Conservation (phyloP, 2,113 vertebrate species). For the Zapus hudsonius region DNA sequence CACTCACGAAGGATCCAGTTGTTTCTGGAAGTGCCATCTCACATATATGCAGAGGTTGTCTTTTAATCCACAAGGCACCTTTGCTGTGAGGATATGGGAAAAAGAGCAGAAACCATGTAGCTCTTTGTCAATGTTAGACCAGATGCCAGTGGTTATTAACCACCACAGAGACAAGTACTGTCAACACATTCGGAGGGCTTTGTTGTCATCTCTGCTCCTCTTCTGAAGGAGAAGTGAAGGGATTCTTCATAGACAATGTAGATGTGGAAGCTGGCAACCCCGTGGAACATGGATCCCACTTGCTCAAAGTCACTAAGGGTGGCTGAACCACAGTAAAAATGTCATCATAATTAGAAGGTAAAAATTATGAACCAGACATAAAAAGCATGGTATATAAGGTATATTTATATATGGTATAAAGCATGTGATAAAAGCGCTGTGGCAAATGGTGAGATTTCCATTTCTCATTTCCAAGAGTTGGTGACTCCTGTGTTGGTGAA, state of each 20-base stretch:
- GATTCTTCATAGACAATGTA: not conserved
- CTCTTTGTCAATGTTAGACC: no score
- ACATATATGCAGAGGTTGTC: not conserved
- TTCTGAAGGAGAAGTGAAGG: not conserved
- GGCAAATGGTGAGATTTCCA: not conserved
- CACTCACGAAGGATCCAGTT: not conserved
- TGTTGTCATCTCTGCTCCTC: not conserved
- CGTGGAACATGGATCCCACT: not conserved
- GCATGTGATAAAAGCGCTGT: not conserved
- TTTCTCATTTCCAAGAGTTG: not conserved
- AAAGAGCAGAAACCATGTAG: no score
- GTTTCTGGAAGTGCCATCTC: not conserved
- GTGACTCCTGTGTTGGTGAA: no score
- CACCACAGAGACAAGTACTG: not conserved
- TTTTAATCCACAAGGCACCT: not conserved
- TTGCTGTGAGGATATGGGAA: no score
- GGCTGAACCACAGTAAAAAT: not conserved
- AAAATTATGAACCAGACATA: not conserved
- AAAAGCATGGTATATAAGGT: not conserved
- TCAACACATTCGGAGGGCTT: not conserved
- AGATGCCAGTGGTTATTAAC: not conserved
- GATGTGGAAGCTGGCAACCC: not conserved
- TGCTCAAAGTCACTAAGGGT: not conserved
- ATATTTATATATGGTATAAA: not conserved
- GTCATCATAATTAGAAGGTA: slow-evolving; percentile 14